Conservation (phyloP, 2,888 invertebrate species). For the Ferrisia virgata region DNA sequence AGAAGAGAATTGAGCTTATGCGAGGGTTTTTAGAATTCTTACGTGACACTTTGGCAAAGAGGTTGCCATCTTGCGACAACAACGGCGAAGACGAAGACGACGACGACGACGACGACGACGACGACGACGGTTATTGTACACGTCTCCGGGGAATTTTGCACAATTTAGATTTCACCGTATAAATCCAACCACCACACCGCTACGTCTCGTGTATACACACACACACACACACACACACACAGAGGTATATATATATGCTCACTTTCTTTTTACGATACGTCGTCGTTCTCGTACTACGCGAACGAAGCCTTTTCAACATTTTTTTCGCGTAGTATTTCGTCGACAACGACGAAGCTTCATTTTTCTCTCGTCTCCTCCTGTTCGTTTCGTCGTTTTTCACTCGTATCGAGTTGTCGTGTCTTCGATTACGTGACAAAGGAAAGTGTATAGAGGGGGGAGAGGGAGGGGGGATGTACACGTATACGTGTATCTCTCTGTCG, state of each 20-base stretch:
- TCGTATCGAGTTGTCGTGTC: not conserved
- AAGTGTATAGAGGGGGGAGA: not conserved
- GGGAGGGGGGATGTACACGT: not conserved
- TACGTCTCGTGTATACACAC: too few species aligned
- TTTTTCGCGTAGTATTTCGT: not conserved
- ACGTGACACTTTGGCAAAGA: slow-evolving; percentile 34
- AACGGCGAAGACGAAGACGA: too few species aligned
- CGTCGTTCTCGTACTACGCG: not conserved
- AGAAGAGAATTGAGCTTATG: not conserved
- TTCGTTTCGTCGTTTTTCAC: not conserved
- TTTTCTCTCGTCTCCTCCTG: not conserved
- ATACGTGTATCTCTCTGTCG: not conserved
- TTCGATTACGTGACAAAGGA: not conserved
- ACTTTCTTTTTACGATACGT: too few species aligned
- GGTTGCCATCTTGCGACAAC: slow-evolving; percentile 9
- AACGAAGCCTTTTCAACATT: not conserved
- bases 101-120: too few species aligned
- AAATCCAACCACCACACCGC: slow-evolving; percentile 31
- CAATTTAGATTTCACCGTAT: slow-evolving; percentile 42
- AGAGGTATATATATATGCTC: too few species aligned
- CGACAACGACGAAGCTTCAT: not conserved
- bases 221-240: too few species aligned
- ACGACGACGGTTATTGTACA: slow-evolving; percentile 3
- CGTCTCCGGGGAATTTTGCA: slow-evolving; percentile 40
- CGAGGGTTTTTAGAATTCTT: slow-evolving; percentile 23